Evolutionary conservation across 2,797 vertebrate species (phyloP), one percentile per base, ranked within the genome.

Genomic region (Moxostoma hubbsi): DNA sequence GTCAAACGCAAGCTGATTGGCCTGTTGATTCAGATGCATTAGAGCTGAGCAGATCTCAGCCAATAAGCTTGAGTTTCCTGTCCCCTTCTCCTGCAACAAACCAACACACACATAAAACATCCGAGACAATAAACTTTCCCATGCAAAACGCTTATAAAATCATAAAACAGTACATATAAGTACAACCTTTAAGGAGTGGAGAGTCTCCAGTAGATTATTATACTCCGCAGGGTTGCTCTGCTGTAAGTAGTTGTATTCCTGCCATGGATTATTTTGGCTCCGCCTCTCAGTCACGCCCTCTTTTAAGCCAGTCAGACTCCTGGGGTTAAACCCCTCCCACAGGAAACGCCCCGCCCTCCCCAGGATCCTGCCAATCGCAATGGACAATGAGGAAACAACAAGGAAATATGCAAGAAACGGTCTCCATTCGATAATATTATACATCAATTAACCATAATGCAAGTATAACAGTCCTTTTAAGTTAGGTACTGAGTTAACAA

Each of bases 1-100:
- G 86, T 99, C 98, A 0, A 99, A 99, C n/a, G 98, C 98, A 87
- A 99, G 91, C 87, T 98, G 97, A 87, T 97, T 96, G 66, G 95
- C 96, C 87, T 96, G 95, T 90, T 99, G 98, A 91, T 98, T 99
- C 75, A 99, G 95, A 81, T 95, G 95, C 58, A 90, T 91, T 72
- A 99, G 92, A 6, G 96, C 94, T 0, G 90, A 75, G 0, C 96
- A 92, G 0, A 94, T 88, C 0, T 94, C 89, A 0, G 95, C 85
- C 66, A 99, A 86, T 87, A 99, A 93, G 85, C 82, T 95, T 70
- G 96, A 96, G 87, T 93, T 96, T 0, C 96, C 94, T 0, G 95
- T 95, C 7, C 97, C 96, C 64, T 99, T 99, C 85, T 99, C 98
- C 98, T 99, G 84, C 6, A 24, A 24, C 18, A 24, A 24, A 24